Conservation (phyloP, 2,113 vertebrate species). For the Lutjanus erythropterus region DNA sequence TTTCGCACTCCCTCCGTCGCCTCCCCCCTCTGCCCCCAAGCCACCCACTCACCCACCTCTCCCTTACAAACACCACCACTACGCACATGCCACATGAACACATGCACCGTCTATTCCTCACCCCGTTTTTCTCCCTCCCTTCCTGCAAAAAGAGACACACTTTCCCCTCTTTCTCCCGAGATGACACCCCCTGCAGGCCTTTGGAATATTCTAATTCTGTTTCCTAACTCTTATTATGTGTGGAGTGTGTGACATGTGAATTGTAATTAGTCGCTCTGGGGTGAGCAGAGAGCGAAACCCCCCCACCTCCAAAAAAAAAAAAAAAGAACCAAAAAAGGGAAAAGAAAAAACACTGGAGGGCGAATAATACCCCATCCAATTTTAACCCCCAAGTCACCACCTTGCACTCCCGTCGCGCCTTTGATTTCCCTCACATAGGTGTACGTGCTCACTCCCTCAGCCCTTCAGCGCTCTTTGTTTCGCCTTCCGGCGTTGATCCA, state of each 20-base stretch:
- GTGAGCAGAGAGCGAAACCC: constrained; percentile 74
- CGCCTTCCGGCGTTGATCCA: constrained; percentile 33
- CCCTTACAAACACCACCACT: constrained; percentile 33
- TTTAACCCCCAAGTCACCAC: constrained; percentile 64
- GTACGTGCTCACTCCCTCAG: constrained; percentile 14
- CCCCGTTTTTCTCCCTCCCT: neutral
- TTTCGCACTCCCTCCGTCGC: constrained; percentile 68
- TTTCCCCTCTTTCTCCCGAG: constrained; percentile 71
- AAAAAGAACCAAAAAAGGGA: constrained; percentile 12
- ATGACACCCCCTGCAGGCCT: constrained; percentile 82
- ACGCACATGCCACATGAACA: constrained; percentile 60
- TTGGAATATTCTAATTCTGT: constrained; percentile 83
- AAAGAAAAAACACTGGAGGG: constrained; percentile 66
- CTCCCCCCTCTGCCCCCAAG: constrained; percentile 39
- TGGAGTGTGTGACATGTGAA: constrained; percentile 83
- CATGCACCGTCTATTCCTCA: constrained; percentile 37
- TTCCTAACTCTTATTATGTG: constrained; percentile 82
- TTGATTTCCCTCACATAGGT: constrained; percentile 51
- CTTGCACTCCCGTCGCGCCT: constrained; percentile 53
- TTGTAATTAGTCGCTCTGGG: constrained; percentile 86
- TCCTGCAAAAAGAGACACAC: constrained; percentile 68
- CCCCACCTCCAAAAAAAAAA: constrained; percentile 16
- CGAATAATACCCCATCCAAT: constrained; percentile 60
- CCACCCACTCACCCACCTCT: constrained; percentile 64
- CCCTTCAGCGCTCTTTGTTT: constrained; percentile 60